Base-by-base conservation (phyloP, 92 coral and sea anemone species). In the Porites divaricata region DNA sequence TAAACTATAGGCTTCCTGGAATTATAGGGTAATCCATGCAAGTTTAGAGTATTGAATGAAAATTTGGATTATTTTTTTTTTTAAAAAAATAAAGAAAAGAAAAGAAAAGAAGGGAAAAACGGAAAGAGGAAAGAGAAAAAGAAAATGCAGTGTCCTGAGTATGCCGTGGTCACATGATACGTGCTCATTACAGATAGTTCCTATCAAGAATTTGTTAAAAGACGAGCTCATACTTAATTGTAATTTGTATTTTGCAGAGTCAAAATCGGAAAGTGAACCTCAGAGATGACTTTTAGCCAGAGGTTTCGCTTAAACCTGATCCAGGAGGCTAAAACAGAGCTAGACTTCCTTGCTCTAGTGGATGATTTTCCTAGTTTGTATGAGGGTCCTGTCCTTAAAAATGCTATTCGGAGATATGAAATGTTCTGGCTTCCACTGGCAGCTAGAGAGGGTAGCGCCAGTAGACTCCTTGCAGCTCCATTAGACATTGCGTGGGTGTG, bases 321-420 rank as follows among this genome's bases (percentile, higher is more conserved):
- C 66, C 79, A 82, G 49, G 70, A 63, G 10, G 87, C 91, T 6
- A 64, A 73, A 41, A 84, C 77, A 16, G 90, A 87, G 70, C 83
- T 87, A 9, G 83, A 81, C 19, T 87, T 87, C 16, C 90, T 87
- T 7, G 50, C 81, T 51, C 45, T 81, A 50, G 87, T 87, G 8
- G 83, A 81, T 61, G 77, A 81, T 11, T 41, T 74, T 52, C 90
- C 83, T 8, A 19, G 35, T 21, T 48, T 87, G 49, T 66, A 52
- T 58, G 53, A 15, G 22, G 87, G 90, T 9, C 70, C 82, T 24
- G 59, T 74, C 41, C 87, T 87, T 3, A 25, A 81, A 12, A 87
- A 87, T 49, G 91, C 91, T 57, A 87, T 87, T 5, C 79, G 87
- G 52, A 63, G 87, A 76, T 83, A 83, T 79, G 88, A 84, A 35